A percentile compares a stretch with the other conserved stretches of the same genome.
Conservation (phyloP, 2,113 vertebrate genomes). For the Ailurus styani region DNA sequence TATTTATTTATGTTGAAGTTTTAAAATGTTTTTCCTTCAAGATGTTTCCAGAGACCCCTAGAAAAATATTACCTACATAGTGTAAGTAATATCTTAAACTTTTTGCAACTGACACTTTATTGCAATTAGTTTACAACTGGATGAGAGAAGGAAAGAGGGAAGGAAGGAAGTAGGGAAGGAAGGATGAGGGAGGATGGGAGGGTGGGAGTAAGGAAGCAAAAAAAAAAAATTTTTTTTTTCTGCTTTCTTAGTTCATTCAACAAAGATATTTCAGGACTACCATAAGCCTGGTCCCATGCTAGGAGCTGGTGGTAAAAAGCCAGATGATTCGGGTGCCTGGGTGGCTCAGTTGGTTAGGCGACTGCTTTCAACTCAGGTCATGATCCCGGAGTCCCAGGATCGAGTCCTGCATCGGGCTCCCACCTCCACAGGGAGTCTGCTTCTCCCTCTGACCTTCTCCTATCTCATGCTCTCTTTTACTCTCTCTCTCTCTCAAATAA, state of each 20-base stretch:
- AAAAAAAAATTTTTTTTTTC: accelerated
- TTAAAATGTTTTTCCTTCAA: neutral
- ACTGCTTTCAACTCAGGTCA: no score
- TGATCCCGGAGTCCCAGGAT: no score
- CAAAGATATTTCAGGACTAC: neutral
- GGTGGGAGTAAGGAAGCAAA: neutral
- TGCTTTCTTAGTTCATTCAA: neutral
- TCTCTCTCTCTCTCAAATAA: no score
- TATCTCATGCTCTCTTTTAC: no score
- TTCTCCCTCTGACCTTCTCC: no score
- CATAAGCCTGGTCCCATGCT: neutral
- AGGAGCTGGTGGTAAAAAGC: neutral
- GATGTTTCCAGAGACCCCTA: neutral
- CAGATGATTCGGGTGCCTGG: neutral
- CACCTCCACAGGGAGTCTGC: no score
- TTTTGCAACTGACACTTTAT: neutral
- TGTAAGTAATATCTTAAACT: neutral
- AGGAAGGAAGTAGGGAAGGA: neutral
- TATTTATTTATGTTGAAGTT: neutral
- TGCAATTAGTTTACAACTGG: neutral
- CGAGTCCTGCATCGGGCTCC: no score
- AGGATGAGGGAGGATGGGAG: no score
- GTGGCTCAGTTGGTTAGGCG: no score
- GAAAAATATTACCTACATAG: neutral
- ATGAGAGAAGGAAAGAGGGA: neutral